Evolutionary conservation across 2,113 vertebrate species (phyloP).

Genomic region (Hylia prasina): DNA sequence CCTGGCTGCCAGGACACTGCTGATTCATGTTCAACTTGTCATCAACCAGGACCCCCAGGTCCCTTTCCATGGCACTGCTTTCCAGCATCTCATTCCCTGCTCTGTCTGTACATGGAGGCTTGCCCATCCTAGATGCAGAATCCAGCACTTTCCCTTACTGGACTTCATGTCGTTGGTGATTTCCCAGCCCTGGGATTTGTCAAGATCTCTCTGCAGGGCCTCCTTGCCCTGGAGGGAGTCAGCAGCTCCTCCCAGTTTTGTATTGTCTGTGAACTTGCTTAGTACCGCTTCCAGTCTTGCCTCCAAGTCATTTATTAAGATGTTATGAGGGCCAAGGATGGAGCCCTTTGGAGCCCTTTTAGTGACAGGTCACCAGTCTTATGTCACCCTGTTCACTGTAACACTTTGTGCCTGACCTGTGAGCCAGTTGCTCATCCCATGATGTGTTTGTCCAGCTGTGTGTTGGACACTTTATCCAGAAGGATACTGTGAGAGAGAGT

Average conservation of each 20-base stretch:
- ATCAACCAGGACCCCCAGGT: fast-evolving
- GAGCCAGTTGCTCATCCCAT: neutral
- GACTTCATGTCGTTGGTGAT: fast-evolving
- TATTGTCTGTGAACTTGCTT: neutral
- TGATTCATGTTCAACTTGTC: neutral
- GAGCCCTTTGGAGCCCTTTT: neutral
- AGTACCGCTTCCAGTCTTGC: neutral
- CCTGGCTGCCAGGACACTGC: neutral
- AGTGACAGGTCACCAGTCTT: neutral
- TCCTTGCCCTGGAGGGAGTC: neutral
- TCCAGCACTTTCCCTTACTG: fast-evolving
- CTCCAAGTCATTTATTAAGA: neutral
- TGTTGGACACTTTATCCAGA: neutral
- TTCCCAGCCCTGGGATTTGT: too few species aligned
- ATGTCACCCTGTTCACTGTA: neutral
- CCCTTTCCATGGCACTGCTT: neutral
- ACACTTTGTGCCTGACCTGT: neutral
- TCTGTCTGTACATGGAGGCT: neutral
- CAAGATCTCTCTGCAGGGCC: neutral
- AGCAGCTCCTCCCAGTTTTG: neutral
- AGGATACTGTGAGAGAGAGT: neutral
- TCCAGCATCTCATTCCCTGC: neutral
- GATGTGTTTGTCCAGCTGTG: neutral
- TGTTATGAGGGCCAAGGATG: neutral
- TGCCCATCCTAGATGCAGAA: neutral